These are phyloP conservation scores for Neelides folsomi DNA, from an alignment of 2,888 invertebrate species.

Conservation along the genomic window DNA sequence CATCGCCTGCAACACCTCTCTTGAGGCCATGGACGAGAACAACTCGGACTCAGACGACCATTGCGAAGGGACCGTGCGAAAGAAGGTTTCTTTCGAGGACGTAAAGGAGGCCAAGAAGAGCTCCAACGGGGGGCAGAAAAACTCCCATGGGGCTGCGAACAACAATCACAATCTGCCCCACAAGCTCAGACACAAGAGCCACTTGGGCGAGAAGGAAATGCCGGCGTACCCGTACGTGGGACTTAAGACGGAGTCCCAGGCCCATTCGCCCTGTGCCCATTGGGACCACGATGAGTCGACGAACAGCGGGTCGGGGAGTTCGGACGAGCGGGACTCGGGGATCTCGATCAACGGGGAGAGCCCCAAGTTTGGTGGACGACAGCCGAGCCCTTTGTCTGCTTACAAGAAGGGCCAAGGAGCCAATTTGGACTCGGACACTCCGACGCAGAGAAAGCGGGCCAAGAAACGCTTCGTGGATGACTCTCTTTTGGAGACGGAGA, in stretches of 20 bases:
- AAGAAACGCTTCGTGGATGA: conserved; percentile 37
- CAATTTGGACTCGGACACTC: conserved; percentile 4
- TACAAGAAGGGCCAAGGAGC: conserved; percentile 40
- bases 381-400: conserved; percentile 27
- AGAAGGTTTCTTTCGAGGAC: conserved; percentile 1
- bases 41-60: conserved; percentile 25
- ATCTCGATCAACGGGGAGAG: conserved; percentile 46
- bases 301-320: conserved; percentile 49
- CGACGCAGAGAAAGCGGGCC: conserved; percentile 42
- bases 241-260: conserved; percentile 72
- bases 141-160: conserved; percentile 39
- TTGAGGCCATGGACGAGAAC: conserved; percentile 28
- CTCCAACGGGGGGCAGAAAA: background rate
- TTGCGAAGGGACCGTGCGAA: background rate
- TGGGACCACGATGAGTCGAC: conserved; percentile 45
- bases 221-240: conserved; percentile 57
- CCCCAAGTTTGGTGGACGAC: conserved; percentile 19
- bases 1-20: conserved; percentile 23
- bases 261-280: conserved; percentile 60
- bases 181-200: conserved; percentile 80
- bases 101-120: background rate
- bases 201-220: conserved; percentile 69
- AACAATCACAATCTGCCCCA: conserved; percentile 53
- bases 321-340: conserved; percentile 79
- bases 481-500: conserved; percentile 38